phyloP scores from a whole-genome alignment of 2,888 invertebrate species.

The Taphrorychus bicolor region DNA sequence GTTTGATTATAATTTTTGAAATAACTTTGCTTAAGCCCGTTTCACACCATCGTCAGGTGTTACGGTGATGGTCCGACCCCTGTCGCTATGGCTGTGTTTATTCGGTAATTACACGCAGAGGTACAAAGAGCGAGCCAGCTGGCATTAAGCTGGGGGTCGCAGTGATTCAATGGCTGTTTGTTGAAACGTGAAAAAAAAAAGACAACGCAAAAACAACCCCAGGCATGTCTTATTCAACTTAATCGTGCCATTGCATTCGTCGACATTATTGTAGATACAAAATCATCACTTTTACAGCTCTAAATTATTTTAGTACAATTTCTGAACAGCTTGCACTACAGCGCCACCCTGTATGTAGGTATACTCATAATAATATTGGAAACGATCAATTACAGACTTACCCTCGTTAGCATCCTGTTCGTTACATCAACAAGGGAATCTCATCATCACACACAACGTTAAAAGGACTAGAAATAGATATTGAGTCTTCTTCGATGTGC shows the following conservation, averaged over 20 bases:
- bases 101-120: slow-evolving; percentile 30
- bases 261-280: neutral
- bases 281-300: neutral
- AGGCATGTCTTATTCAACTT: no score
- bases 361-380: neutral
- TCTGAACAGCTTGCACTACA: neutral
- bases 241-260: no score
- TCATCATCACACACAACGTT: neutral
- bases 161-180: no score
- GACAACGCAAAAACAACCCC: no score
- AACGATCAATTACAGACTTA: neutral
- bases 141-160: no score
- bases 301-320: slow-evolving; percentile 11
- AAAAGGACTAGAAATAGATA: slow-evolving; percentile 7
- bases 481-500: neutral
- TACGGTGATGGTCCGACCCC: neutral
- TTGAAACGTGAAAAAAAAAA: no score
- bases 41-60: no score
- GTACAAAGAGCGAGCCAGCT: no score
- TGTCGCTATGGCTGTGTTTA: slow-evolving; percentile 18
- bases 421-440: neutral
- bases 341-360: neutral
- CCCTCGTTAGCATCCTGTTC: neutral
- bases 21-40: no score
- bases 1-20: neutral